phyloP scores from a whole-genome alignment of 1,140 invertebrate genomes.

The Listronotus bonariensis region DNA sequence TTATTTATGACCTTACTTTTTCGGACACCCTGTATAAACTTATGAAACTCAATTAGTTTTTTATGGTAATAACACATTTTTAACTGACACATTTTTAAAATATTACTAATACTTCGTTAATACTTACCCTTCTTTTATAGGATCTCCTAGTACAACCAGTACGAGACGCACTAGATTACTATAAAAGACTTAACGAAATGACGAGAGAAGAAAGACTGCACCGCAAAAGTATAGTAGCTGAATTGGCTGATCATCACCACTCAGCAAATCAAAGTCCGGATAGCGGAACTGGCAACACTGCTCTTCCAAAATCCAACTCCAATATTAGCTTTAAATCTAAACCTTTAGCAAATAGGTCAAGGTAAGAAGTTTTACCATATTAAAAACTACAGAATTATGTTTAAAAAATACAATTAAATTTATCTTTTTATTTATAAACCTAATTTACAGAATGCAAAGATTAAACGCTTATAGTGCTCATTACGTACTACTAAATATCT shows the following conservation, averaged over 20 bases:
- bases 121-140: slow-evolving; percentile 35
- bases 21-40: too few relatives aligned
- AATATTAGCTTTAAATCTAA: slow-evolving; percentile 61
- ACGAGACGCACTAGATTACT: slow-evolving; percentile 65
- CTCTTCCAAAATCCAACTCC: slow-evolving; percentile 60
- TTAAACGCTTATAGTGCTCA: too few relatives aligned
- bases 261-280: slow-evolving; percentile 51
- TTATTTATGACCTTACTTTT: too few relatives aligned
- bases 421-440: too few relatives aligned
- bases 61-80: too few relatives aligned
- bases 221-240: slow-evolving; percentile 63
- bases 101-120: too few relatives aligned
- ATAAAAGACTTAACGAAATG: slow-evolving; percentile 66
- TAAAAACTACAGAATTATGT: too few relatives aligned
- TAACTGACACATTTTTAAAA: too few relatives aligned
- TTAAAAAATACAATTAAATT: too few relatives aligned
- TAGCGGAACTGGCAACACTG: slow-evolving; percentile 32
- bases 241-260: slow-evolving; percentile 48
- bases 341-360: slow-evolving; percentile 51
- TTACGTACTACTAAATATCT: too few relatives aligned
- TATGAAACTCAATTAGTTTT: too few relatives aligned
- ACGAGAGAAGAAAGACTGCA: slow-evolving; percentile 66
- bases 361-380: slow-evolving; percentile 36
- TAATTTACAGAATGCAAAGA: too few relatives aligned
- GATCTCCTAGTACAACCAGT: slow-evolving; percentile 62